phyloP scores from a whole-genome alignment of 1,140 invertebrate species.

The Sycophaga agraensis region DNA sequence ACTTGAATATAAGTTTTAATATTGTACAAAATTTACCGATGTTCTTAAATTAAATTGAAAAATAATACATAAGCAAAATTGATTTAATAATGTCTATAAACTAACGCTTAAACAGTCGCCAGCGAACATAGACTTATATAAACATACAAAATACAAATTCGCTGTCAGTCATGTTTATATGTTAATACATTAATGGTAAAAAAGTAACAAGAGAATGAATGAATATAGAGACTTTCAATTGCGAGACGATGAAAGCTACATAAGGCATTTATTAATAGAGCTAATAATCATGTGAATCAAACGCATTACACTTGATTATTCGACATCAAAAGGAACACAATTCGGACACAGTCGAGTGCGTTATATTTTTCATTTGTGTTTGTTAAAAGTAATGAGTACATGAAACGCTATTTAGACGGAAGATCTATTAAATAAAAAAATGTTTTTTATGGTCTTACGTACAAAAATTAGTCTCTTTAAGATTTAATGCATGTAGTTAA shows the following conservation, averaged over 20 bases:
- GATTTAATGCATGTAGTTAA: no score
- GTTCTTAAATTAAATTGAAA: conserved; percentile 13
- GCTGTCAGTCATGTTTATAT: conserved; percentile 18
- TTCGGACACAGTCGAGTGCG: not conserved
- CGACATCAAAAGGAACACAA: not conserved
- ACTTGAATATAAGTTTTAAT: not conserved
- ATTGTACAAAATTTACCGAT: conserved; percentile 4
- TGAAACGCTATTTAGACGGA: no score
- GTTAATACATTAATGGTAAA: conserved; percentile 18
- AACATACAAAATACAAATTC: conserved; percentile 18
- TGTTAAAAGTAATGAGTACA: no score
- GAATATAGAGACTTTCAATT: no score
- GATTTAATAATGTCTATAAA: not conserved
- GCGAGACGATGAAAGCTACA: no score
- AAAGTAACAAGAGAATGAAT: not conserved
- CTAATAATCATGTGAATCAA: not conserved
- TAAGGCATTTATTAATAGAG: no score
- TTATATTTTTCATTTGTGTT: conserved; percentile 10
- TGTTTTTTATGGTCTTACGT: no score
- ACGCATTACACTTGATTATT: conserved; percentile 9
- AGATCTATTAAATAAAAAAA: no score
- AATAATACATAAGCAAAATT: not conserved
- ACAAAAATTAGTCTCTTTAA: no score
- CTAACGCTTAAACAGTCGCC: conserved; percentile 15
- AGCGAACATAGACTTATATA: conserved; percentile 27